phyloP scores from a whole-genome alignment of 2,113 vertebrate genomes.

The Psilopsiagon aurifrons region DNA sequence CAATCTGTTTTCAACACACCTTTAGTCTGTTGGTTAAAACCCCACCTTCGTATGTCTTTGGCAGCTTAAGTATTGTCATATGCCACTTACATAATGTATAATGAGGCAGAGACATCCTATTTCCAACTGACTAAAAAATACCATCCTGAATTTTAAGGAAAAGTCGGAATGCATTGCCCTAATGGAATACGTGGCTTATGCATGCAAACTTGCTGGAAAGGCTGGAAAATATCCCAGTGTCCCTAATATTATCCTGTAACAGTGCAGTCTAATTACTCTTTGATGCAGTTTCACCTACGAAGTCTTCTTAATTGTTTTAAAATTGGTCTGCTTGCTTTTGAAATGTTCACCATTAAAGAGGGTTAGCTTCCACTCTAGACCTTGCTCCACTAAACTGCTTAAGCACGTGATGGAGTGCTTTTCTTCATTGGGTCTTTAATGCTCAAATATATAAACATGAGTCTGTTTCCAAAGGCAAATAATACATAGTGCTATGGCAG shows the following conservation, averaged over 20 bases:
- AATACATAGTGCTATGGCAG: slow-evolving; percentile 9
- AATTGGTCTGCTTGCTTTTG: neutral
- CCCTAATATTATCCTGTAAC: neutral
- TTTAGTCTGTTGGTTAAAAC: neutral
- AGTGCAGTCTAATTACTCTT: neutral
- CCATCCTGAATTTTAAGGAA: neutral
- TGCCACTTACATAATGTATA: neutral
- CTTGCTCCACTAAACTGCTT: neutral
- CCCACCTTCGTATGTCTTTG: neutral
- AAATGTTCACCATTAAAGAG: neutral
- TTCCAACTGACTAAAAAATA: neutral
- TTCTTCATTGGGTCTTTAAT: neutral
- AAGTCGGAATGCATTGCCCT: neutral
- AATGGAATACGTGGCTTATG: neutral
- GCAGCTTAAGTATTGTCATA: neutral
- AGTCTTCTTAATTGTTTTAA: neutral
- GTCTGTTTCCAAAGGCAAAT: slow-evolving; percentile 17
- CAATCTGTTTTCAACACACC: neutral
- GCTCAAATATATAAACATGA: neutral
- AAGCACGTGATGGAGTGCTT: neutral
- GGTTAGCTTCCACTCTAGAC: neutral
- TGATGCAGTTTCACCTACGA: neutral
- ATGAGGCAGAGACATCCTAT: neutral
- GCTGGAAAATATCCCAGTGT: neutral
- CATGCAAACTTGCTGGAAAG: neutral